Percentiles rank a stretch among this genome's conserved stretches.
Conservation (phyloP, 2,888 invertebrate species). For the Protonemura montana region DNA sequence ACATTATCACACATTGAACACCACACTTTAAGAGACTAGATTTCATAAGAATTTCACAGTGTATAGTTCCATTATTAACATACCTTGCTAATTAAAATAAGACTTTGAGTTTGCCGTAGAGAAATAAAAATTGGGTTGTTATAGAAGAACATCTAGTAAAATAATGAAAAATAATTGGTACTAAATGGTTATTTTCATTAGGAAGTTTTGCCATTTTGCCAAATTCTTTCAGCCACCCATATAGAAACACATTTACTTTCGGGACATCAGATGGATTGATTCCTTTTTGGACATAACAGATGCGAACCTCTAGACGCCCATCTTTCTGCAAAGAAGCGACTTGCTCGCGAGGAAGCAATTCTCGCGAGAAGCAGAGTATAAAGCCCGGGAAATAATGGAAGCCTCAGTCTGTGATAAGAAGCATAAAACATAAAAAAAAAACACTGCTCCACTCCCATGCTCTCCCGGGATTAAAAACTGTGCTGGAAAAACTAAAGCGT, state of each 20-base stretch:
- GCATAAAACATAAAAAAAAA: not conserved
- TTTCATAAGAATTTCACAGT: not conserved
- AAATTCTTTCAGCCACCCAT: not conserved
- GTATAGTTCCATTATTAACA: too few relatives aligned
- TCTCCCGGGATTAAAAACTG: slow-evolving; percentile 7
- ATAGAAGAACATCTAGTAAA: too few relatives aligned
- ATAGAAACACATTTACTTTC: not conserved
- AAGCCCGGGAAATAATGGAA: slow-evolving; percentile 12
- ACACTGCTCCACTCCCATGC: not conserved
- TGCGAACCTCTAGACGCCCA: not conserved
- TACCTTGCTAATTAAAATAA: too few relatives aligned
- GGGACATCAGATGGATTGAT: not conserved
- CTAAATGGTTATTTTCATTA: too few relatives aligned
- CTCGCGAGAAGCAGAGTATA: not conserved
- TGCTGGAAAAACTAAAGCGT: slow-evolving; percentile 12
- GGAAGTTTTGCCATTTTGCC: too few relatives aligned
- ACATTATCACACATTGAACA: not conserved
- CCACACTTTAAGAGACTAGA: not conserved
- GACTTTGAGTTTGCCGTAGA: too few relatives aligned
- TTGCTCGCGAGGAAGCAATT: not conserved
- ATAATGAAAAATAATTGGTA: too few relatives aligned
- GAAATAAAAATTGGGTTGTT: too few relatives aligned
- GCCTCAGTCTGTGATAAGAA: slow-evolving; percentile 5
- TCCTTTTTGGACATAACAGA: not conserved
- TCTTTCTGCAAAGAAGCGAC: not conserved